These are phyloP conservation scores for Beroe ovata DNA, from an alignment of 37 sponge, comb jelly and placozoan species.

Conservation along the genomic window DNA sequence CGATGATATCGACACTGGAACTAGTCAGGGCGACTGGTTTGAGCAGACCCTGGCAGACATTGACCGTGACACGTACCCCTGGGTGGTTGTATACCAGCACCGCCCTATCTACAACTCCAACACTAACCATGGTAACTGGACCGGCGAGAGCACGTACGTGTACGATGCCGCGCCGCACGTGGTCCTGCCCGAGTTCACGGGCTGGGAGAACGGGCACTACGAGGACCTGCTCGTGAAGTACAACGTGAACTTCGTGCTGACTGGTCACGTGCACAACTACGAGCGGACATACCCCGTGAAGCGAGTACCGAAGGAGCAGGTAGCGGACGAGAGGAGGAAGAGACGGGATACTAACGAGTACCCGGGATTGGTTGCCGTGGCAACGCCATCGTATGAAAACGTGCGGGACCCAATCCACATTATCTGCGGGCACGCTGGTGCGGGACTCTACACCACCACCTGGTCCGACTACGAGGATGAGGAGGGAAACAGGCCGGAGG, in stretches of 20 bases:
- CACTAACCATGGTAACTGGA: constrained; percentile 55
- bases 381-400: constrained; percentile 9
- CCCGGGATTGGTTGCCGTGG: background rate
- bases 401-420: constrained; percentile 30
- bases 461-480: background rate
- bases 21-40: constrained; percentile 39
- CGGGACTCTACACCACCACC: background rate
- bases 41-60: constrained; percentile 19
- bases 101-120: constrained; percentile 65
- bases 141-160: background rate
- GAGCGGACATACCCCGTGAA: constrained; percentile 19
- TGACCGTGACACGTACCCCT: background rate
- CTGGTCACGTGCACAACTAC: constrained; percentile 59
- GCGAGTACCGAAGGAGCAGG: background rate
- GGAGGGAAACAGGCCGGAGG: background rate
- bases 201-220: constrained; percentile 11
- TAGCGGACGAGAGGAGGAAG: background rate
- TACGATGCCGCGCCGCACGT: background rate
- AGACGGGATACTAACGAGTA: background rate
- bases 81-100: constrained; percentile 69
- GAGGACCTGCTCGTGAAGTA: constrained; percentile 20
- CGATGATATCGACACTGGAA: background rate
- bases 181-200: background rate
- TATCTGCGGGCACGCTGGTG: constrained; percentile 23
- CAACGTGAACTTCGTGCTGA: constrained; percentile 6